phyloP scores from a whole-genome alignment of 2,888 invertebrate species.

The Epinotia nisella region DNA sequence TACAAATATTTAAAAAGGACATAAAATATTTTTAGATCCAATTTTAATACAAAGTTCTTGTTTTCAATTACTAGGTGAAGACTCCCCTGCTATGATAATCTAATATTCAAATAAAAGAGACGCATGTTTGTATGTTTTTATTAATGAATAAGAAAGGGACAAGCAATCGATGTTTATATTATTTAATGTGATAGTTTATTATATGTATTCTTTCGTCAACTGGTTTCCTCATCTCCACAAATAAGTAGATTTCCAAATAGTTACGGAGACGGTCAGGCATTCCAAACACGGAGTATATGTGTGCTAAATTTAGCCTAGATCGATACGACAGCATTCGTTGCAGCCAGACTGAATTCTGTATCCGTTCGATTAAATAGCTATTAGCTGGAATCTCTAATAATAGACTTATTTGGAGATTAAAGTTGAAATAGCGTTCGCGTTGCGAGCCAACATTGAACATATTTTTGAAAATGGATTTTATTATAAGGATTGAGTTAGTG shows the following conservation, averaged over 20 bases:
- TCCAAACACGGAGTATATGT: conserved; percentile 25
- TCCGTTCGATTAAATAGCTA: conserved; percentile 27
- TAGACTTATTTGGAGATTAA: conserved; percentile 25
- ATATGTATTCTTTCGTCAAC: too few relatives aligned
- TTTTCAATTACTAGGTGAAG: too few relatives aligned
- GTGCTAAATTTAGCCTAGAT: conserved; percentile 45
- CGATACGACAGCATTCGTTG: conserved; percentile 35
- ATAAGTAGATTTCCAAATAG: conserved; percentile 25
- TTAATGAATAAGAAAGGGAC: too few relatives aligned
- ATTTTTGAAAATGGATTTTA: neutral
- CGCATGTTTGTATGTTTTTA: too few relatives aligned
- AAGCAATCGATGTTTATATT: too few relatives aligned
- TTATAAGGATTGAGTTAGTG: neutral
- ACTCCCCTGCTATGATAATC: too few relatives aligned
- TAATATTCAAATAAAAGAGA: too few relatives aligned
- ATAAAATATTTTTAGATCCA: too few relatives aligned
- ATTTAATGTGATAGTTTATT: too few relatives aligned
- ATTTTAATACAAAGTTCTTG: too few relatives aligned
- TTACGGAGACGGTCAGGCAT: conserved; percentile 20
- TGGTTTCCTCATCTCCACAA: neutral
- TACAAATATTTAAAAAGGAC: too few relatives aligned
- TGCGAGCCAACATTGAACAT: neutral
- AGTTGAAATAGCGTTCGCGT: neutral
- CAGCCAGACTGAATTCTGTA: conserved; percentile 37
- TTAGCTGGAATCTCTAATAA: conserved; percentile 25